Evolutionary conservation across 2,888 invertebrate genomes (phyloP), one percentile per base, ranked within the genome.

Genomic region (Xanthia icteritia): DNA sequence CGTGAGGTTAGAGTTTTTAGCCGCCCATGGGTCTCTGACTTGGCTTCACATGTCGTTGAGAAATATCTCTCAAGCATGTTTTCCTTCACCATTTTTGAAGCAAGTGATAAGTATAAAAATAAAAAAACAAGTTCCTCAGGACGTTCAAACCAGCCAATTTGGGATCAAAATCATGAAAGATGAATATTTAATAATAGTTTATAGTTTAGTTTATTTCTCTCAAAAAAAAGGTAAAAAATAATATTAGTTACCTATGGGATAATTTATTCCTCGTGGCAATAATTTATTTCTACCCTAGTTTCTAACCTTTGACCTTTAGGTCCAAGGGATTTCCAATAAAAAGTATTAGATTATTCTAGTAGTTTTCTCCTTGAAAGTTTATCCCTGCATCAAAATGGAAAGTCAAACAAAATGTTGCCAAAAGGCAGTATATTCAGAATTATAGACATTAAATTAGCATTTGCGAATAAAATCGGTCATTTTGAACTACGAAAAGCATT

Each of bases 321-420:
- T 45, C 45, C 6, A 68, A 58, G 4, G 71, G 76, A 67, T 31
- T 2, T 27, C 15, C 15, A 36, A 45, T 67, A 66, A 5, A 27
- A 51, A 45, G 51, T 67, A 58, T 61, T 81, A 42, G 42, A n/a
- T 54, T 80, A 81, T 45, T 69, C 36, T 13, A 48, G 45, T 68
- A 15, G 15, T 17, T 15, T 8, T n/a, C 58, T 48, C 5, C 63
- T 54, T 58, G 13, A 72, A 36, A 45, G 64, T 73, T 63, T 54
- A 58, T 31, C 6, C 5, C 20, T 54, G 20, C 23, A 51, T 60
- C 13, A 68, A 66, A 67, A 51, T 60, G 36, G 31, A 48, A 31
- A 51, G 9, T 48, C 48, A 54, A 67, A 48, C 45, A 4, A 69
- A n/a, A 23, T 42, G 15, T 39, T 64, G 1, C 20, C 1, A 17